Conservation (phyloP, 2,113 vertebrate genomes). For the Phyllostomus hastatus region DNA sequence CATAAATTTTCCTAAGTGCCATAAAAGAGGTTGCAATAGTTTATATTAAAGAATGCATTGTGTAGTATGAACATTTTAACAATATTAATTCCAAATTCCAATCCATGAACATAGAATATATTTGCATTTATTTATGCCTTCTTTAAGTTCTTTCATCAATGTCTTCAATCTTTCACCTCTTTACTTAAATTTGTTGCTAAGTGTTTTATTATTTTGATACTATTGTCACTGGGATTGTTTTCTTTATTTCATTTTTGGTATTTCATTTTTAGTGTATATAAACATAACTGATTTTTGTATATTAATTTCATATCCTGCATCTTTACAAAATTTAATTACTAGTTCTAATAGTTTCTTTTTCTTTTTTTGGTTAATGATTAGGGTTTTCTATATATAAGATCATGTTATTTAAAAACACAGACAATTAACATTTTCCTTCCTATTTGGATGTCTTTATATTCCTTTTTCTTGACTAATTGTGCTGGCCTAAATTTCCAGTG, state of each 20-base stretch:
- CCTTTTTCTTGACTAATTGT: not conserved
- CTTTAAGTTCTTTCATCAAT: not conserved
- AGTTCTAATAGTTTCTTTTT: not conserved
- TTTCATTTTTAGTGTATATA: not conserved
- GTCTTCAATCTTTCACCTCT: not conserved
- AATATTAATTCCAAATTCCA: not conserved
- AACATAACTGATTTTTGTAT: not conserved
- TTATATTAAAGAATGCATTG: not conserved
- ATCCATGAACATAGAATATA: not conserved
- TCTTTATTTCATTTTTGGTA: not conserved
- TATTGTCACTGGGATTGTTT: not conserved
- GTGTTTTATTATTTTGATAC: not conserved
- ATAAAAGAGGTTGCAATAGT: not conserved
- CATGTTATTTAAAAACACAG: not conserved
- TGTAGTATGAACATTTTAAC: not conserved
- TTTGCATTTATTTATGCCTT: not conserved
- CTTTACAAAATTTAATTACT: not conserved
- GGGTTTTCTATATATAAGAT: not conserved
- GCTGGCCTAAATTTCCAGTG: not conserved
- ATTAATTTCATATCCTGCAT: not conserved
- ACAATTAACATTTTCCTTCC: not conserved
- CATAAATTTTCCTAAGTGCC: not conserved
- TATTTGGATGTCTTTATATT: not conserved
- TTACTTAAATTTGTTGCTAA: not conserved
- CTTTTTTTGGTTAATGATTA: not conserved